A percentile compares a stretch with the other conserved stretches of the same genome.
Evolutionary conservation across 1,140 invertebrate species (phyloP).

Genomic region (Arion vulgaris): DNA sequence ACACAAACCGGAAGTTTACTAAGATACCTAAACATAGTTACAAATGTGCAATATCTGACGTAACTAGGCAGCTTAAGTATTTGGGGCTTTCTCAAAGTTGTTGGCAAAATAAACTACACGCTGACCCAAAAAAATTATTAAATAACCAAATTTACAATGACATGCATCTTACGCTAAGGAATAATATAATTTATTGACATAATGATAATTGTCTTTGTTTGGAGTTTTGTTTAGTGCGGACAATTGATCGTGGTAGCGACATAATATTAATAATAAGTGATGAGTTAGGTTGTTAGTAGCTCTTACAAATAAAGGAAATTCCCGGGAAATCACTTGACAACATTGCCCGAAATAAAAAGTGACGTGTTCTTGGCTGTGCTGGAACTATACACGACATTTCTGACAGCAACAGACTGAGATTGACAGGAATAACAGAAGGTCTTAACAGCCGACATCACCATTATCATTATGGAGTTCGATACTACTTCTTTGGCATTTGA

Average conservation of each 20-base stretch:
- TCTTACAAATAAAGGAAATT: neutral
- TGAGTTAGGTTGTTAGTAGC: neutral
- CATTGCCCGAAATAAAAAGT: neutral
- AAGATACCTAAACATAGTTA: slow-evolving; percentile 19
- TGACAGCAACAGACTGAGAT: neutral
- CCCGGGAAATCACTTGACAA: neutral
- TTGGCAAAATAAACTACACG: neutral
- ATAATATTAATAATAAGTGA: too few relatives aligned
- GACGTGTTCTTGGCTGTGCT: slow-evolving; percentile 17
- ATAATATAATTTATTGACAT: neutral
- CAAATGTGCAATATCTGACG: neutral
- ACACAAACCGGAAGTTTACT: slow-evolving; percentile 33
- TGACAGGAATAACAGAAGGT: neutral
- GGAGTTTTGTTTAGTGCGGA: too few relatives aligned
- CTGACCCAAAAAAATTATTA: neutral
- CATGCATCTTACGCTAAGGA: neutral
- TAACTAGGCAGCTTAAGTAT: neutral
- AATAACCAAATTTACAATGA: neutral
- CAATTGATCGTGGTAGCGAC: too few relatives aligned
- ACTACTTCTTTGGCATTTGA: slow-evolving; percentile 9
- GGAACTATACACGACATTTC: neutral
- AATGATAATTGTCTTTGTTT: neutral
- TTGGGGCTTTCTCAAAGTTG: neutral
- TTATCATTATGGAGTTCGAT: slow-evolving; percentile 23
- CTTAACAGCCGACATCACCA: neutral